phyloP scores from a whole-genome alignment of 2,113 vertebrate species.

The Amazona guildingii region DNA sequence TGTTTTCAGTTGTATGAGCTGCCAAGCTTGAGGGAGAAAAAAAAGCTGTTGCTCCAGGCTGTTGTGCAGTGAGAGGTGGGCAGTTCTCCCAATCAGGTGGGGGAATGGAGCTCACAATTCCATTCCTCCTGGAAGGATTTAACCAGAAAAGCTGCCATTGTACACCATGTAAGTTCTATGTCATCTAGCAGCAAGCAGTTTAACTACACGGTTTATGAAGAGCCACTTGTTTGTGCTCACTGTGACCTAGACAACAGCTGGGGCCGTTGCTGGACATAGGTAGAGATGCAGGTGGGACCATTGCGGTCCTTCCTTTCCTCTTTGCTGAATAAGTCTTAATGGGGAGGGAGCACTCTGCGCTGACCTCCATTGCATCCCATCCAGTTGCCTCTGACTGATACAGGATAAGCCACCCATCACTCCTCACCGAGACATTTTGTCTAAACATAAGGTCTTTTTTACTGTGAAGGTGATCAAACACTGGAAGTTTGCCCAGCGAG shows the following conservation, averaged over 20 bases:
- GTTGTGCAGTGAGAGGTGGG: background rate
- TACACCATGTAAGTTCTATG: background rate
- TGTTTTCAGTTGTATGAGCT: background rate
- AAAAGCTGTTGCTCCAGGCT: background rate
- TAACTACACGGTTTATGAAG: background rate
- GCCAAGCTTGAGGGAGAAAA: background rate
- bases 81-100: background rate
- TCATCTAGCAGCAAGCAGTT: background rate
- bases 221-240: background rate
- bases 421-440: background rate
- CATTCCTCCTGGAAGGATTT: background rate
- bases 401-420: background rate
- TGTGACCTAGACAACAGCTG: background rate
- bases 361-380: background rate
- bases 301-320: background rate
- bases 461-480: background rate
- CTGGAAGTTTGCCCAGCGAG: background rate
- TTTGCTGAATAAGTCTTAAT: background rate
- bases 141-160: background rate
- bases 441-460: background rate
- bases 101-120: background rate
- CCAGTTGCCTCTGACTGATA: background rate
- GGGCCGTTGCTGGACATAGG: background rate
- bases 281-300: background rate
- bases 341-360: background rate